These are phyloP conservation scores for Morelia viridis DNA, from an alignment of 2,797 vertebrate genomes.

Conservation along the genomic window DNA sequence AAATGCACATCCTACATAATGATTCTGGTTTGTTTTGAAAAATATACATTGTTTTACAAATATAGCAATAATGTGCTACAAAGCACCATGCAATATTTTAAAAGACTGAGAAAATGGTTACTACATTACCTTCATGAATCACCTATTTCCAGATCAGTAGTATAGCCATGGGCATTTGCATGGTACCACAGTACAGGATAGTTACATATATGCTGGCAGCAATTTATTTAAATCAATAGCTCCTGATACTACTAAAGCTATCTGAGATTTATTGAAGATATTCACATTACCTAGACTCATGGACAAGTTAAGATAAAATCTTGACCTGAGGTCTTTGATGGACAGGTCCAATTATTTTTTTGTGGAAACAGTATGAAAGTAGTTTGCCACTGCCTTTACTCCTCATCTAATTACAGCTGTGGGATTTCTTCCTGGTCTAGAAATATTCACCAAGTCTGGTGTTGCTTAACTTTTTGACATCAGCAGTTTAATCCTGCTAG, in stretches of 20 bases:
- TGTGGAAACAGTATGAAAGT: not conserved
- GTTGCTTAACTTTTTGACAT: not conserved
- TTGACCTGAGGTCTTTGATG: not conserved
- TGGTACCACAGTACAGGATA: not conserved
- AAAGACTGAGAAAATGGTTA: not conserved
- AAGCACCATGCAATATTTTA: not conserved
- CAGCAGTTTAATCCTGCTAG: not conserved
- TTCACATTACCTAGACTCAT: not conserved
- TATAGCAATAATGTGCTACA: not conserved
- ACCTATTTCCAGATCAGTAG: not conserved
- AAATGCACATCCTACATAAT: not conserved
- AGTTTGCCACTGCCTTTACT: not conserved
- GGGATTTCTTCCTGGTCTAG: not conserved
- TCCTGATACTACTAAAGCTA: not conserved
- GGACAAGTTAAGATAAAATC: not conserved
- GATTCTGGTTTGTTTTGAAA: not conserved
- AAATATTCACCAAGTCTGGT: not conserved
- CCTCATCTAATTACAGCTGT: not conserved
- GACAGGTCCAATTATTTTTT: not conserved
- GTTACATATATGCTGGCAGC: not conserved
- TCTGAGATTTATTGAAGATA: not conserved
- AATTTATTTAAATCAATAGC: not conserved
- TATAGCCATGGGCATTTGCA: not conserved
- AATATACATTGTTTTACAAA: not conserved
- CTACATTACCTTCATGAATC: not conserved